Conservation (phyloP, 2,797 vertebrate genomes). For the Silurus aristotelis region DNA sequence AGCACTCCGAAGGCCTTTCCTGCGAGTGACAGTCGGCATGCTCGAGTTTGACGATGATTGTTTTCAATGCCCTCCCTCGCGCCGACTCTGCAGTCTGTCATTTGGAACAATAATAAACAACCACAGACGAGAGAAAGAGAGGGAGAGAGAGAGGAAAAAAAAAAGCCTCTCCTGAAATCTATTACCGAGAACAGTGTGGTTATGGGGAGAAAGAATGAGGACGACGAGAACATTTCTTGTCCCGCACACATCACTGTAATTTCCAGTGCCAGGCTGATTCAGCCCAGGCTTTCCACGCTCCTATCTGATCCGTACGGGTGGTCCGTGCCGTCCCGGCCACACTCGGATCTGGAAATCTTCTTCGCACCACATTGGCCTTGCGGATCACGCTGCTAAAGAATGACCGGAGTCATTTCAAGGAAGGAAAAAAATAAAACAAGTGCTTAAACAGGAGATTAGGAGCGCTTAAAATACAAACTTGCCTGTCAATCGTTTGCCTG, state of each 20-base stretch:
- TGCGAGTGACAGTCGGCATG: conserved; percentile 64
- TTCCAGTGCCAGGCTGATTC: conserved; percentile 74
- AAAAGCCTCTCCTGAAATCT: conserved; percentile 72
- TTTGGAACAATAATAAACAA: conserved; percentile 80
- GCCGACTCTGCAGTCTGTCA: conserved; percentile 74
- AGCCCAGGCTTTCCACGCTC: conserved; percentile 72
- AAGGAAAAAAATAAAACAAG: conserved; percentile 39
- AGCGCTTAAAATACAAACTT: conserved; percentile 54
- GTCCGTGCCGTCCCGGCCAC: conserved; percentile 58
- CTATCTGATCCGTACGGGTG: conserved; percentile 77
- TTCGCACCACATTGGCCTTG: conserved; percentile 55
- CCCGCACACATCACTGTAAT: conserved; percentile 69
- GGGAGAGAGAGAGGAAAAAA: too few species aligned
- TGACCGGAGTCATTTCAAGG: conserved; percentile 55
- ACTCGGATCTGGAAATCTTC: conserved; percentile 63
- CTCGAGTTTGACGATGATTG: conserved; percentile 66
- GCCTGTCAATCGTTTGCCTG: conserved; percentile 56
- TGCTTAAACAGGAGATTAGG: conserved; percentile 55
- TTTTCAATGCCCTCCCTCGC: conserved; percentile 59
- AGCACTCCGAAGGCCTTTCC: conserved; percentile 48
- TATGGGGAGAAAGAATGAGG: conserved; percentile 51
- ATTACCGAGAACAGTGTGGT: conserved; percentile 71
- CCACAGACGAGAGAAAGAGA: conserved; percentile 53
- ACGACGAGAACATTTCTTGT: conserved; percentile 34
- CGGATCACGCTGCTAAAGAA: conserved; percentile 56